phyloP scores from a whole-genome alignment of 2,797 vertebrate species.

The Pipistrellus nathusii region DNA sequence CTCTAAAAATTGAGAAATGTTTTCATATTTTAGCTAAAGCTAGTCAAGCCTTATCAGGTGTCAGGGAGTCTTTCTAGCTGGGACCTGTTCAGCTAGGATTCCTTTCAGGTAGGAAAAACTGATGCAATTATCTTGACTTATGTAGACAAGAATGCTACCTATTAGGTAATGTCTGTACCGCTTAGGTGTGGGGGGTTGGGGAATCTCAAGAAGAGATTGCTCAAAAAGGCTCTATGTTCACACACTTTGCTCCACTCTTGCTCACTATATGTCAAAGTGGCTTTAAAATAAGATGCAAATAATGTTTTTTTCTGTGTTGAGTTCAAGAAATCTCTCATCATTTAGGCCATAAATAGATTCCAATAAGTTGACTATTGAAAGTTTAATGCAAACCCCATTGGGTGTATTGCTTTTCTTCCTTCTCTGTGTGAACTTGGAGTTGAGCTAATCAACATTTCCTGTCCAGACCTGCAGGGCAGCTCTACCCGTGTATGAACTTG shows the following conservation, averaged over 20 bases:
- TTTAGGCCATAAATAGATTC: neutral
- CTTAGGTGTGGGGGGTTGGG: neutral
- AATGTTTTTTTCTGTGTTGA: neutral
- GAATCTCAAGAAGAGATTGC: neutral
- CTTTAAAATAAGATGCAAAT: neutral
- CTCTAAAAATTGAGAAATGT: conserved; percentile 33
- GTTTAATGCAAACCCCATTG: neutral
- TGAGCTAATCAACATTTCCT: neutral
- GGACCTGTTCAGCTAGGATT: neutral
- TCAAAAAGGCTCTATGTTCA: neutral
- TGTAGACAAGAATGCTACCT: neutral
- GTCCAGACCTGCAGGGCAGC: neutral
- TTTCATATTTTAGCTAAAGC: conserved; percentile 14
- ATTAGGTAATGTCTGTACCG: neutral
- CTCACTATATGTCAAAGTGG: neutral
- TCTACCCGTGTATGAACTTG: neutral
- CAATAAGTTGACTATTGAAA: neutral
- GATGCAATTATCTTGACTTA: neutral
- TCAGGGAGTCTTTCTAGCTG: neutral
- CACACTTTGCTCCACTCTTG: neutral
- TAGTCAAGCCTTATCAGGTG: neutral
- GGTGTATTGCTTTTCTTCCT: neutral
- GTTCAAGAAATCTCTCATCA: neutral
- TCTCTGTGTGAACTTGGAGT: neutral
- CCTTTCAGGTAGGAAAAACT: neutral